Evolutionary conservation across 2,797 vertebrate genomes (phyloP).

Genomic region (Pseudomugil gertrudae): DNA sequence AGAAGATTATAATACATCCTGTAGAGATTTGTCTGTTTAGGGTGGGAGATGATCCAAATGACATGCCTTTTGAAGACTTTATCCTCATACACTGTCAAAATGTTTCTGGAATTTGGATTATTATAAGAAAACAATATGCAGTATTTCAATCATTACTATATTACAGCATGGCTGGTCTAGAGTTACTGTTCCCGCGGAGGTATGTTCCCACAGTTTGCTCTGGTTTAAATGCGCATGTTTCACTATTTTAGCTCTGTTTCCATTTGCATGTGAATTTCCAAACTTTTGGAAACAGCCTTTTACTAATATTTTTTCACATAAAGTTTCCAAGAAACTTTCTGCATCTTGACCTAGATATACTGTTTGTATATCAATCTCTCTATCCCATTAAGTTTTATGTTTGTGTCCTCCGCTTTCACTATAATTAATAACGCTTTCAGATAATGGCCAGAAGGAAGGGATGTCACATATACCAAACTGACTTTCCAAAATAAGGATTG

Average conservation of each 20-base stretch:
- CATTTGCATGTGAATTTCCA: conserved; percentile 12
- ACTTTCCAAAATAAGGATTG: background rate
- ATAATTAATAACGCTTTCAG: background rate
- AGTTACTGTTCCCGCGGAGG: conserved; percentile 83
- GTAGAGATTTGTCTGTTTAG: background rate
- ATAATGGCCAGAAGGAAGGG: background rate
- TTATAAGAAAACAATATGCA: conserved; percentile 26
- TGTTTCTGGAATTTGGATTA: conserved; percentile 5
- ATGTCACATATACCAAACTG: background rate
- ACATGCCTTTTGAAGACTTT: background rate
- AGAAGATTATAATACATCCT: background rate
- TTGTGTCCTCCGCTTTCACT: background rate
- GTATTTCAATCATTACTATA: conserved; percentile 59
- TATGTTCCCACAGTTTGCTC: conserved; percentile 62
- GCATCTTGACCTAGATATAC: background rate
- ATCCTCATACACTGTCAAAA: background rate
- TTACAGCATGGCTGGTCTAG: conserved; percentile 83
- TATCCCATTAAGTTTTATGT: background rate
- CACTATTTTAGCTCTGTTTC: conserved; percentile 27
- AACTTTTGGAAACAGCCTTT: background rate
- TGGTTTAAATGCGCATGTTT: conserved; percentile 31
- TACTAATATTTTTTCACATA: background rate
- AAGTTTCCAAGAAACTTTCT: background rate
- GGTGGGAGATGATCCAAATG: background rate
- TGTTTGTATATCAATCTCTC: background rate